phyloP scores from a whole-genome alignment of 2,888 invertebrate genomes.

The Ophioninae sp. region DNA sequence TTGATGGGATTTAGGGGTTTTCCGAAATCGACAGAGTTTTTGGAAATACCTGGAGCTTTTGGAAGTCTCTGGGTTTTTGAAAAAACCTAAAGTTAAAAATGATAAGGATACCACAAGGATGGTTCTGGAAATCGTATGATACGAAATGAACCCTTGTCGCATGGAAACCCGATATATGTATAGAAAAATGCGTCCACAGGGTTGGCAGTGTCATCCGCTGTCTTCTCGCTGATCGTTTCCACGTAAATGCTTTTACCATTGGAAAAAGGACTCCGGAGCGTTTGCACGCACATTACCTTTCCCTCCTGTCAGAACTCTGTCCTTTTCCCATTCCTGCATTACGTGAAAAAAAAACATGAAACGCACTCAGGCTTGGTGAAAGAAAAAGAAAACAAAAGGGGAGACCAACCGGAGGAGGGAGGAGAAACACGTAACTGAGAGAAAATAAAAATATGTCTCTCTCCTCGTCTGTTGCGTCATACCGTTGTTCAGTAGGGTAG shows the following conservation, averaged over 20 bases:
- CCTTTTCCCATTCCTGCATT: constrained; percentile 30
- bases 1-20: no score
- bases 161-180: neutral
- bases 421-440: neutral
- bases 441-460: constrained; percentile 22
- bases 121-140: no score
- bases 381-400: constrained; percentile 12
- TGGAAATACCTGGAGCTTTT: no score
- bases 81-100: no score
- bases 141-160: no score
- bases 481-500: constrained; percentile 28
- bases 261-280: constrained; percentile 50
- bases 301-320: constrained; percentile 26
- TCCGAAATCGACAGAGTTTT: no score
- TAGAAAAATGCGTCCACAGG: constrained; percentile 23
- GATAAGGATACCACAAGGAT: no score
- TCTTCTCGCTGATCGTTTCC: constrained; percentile 66
- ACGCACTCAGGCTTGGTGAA: constrained; percentile 19
- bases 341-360: constrained; percentile 61
- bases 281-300: constrained; percentile 46
- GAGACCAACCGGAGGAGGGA: neutral
- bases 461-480: constrained; percentile 34
- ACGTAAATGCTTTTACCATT: constrained; percentile 63
- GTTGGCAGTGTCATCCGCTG: constrained; percentile 39
- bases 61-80: no score